Evolutionary conservation across 30 jellyfish, hydroid and myxozoan species (phyloP), one percentile per base, ranked within the genome.

Genomic region (Aurelia sp.): DNA sequence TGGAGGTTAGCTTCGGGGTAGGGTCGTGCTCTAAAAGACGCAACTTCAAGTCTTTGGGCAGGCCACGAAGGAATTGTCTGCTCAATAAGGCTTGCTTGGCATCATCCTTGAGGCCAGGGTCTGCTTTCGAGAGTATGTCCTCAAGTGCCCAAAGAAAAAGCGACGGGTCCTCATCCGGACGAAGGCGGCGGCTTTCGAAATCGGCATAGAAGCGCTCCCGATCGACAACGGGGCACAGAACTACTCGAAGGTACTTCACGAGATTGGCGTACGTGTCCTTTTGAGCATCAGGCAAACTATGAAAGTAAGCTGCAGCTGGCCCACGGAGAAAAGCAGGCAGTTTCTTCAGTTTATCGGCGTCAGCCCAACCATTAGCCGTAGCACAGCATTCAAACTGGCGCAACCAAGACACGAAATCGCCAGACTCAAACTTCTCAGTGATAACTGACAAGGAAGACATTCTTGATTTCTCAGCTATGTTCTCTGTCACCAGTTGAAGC

Each of bases 311-410:
- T 22, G 81, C 89, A 6, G 89, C 89, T 3, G 89, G 87, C 0
- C 87, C 77, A 53, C 79, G 61, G n/a, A 76, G 79, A 33, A 76
- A 57, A 27, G 87, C 63, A 20, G 87, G 87, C 33, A 76, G 22
- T 13, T 7, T 6, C n/a, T 1, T 18, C 37, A 53, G 22, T 41
- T 76, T 76, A 4, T 53, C 22, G 16, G 21, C 87, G 18, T 6
- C 87, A 62, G 55, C 87, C 87, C 79, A 76, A 6, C 18, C 12
- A 18, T 76, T 76, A 3, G 87, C 78, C 9, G 77, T n/a, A 23
- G 76, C 87, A 40, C 87, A 57, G 8, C 55, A 81, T 3, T 76
- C 79, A 76, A 76, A 76, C 62, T 76, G 79, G 8, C 65, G 76
- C 16, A 76, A 80, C 87, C 87, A 76, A 16, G 60, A 18, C 23